These are phyloP conservation scores for Hofmannophila pseudospretella DNA, from an alignment of 2,888 invertebrate genomes.

Conservation along the genomic window DNA sequence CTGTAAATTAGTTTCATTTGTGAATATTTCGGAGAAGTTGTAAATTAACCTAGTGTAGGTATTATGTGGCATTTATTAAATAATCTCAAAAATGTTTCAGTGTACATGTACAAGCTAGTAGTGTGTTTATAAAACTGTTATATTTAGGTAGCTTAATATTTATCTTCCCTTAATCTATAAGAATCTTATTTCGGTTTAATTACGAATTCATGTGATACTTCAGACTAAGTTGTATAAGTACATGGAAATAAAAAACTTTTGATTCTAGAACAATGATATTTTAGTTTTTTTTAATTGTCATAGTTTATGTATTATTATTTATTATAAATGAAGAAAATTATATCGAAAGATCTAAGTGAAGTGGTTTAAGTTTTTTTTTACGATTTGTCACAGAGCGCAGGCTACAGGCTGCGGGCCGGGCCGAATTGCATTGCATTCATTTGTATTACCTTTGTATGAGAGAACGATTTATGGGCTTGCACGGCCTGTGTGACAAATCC, in stretches of 20 bases:
- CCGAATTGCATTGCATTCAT: too few relatives aligned
- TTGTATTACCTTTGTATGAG: too few relatives aligned
- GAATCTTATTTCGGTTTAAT: slow-evolving; percentile 37
- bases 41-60: slow-evolving; percentile 7
- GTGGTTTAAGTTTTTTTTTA: too few relatives aligned
- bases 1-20: slow-evolving; percentile 7
- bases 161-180: slow-evolving; percentile 42
- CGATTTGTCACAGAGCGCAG: too few relatives aligned
- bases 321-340: too few relatives aligned
- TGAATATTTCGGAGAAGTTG: slow-evolving; percentile 18
- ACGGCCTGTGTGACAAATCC: too few relatives aligned
- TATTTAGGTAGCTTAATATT: slow-evolving; percentile 48
- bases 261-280: slow-evolving; percentile 27
- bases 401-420: too few relatives aligned
- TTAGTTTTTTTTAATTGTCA: background rate
- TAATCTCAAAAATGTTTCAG: slow-evolving; percentile 36
- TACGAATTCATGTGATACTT: slow-evolving; percentile 69
- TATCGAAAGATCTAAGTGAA: too few relatives aligned
- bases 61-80: slow-evolving; percentile 47
- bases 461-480: too few relatives aligned
- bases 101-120: slow-evolving; percentile 46
- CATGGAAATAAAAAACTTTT: slow-evolving; percentile 59
- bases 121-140: slow-evolving; percentile 38
- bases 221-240: slow-evolving; percentile 61
- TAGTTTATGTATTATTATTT: too few relatives aligned